Evolutionary conservation across 2,113 vertebrate species (phyloP).

Genomic region (Formicarius rufipectus): DNA sequence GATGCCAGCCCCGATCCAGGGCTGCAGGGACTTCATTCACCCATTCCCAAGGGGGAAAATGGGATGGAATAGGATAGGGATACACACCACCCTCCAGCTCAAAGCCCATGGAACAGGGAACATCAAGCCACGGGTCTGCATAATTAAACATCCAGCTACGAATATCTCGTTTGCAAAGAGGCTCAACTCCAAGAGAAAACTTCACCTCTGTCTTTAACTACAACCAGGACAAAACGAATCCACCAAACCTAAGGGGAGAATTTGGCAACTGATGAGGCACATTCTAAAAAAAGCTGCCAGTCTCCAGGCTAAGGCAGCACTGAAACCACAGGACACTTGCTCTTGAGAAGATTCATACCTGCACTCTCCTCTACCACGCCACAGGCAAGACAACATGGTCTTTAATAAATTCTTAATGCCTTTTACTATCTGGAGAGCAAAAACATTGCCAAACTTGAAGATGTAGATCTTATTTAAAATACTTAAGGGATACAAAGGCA

Average conservation of each 20-base stretch:
- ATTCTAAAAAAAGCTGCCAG: not conserved
- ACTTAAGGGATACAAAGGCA: not conserved
- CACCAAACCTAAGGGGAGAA: not conserved
- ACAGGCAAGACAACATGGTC: not conserved
- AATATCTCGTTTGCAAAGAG: not conserved
- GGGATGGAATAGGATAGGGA: fast-evolving
- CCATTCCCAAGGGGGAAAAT: fast-evolving
- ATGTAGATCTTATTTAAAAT: not conserved
- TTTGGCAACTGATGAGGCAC: not conserved
- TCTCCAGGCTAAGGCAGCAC: not conserved
- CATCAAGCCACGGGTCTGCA: not conserved
- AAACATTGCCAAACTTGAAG: not conserved
- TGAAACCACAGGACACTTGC: not conserved
- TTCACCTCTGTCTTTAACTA: not conserved
- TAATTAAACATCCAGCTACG: not conserved
- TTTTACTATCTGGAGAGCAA: not conserved
- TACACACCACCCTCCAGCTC: not conserved
- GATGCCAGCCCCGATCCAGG: not conserved
- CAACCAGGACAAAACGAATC: not conserved
- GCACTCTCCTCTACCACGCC: not conserved
- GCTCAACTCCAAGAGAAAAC: not conserved
- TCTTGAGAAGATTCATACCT: not conserved
- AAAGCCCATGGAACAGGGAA: not conserved
- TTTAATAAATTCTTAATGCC: not conserved
- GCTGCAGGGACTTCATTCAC: not conserved